Conservation (phyloP, 2,113 vertebrate genomes). For the Tragelaphus strepsiceros region DNA sequence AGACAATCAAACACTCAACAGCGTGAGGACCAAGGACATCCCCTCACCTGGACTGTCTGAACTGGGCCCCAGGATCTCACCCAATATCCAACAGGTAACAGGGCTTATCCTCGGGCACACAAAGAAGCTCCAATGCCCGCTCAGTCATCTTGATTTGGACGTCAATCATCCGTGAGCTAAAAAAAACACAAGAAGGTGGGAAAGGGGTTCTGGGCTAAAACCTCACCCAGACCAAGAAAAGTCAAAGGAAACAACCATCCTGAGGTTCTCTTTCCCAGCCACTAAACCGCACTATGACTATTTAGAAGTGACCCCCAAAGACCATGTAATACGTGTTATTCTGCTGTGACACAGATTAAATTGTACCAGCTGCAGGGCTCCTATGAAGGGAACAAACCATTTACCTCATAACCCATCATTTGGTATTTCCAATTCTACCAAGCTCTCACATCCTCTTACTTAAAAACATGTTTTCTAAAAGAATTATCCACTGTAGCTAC, state of each 20-base stretch:
- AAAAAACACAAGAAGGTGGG: background rate
- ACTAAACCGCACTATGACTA: background rate
- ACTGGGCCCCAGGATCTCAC: slow-evolving; percentile 75
- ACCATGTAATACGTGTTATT: background rate
- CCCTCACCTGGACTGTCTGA: background rate
- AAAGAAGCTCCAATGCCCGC: slow-evolving; percentile 92
- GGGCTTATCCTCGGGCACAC: slow-evolving; percentile 85
- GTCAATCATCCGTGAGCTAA: slow-evolving; percentile 94
- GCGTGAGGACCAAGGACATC: rapidly evolving
- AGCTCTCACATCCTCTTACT: background rate
- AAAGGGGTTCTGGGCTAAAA: background rate
- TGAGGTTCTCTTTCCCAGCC: background rate
- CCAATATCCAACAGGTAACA: slow-evolving; percentile 93
- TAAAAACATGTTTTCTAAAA: background rate
- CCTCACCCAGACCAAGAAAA: background rate
- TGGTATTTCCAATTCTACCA: background rate
- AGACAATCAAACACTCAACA: background rate
- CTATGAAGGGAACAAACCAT: background rate
- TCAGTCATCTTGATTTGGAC: slow-evolving; percentile 95
- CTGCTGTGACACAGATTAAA: background rate
- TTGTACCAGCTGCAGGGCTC: background rate
- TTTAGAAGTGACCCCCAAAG: background rate
- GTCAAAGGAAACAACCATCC: background rate
- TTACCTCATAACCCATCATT: background rate
- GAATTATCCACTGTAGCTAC: background rate